phyloP scores from a whole-genome alignment of 2,888 invertebrate genomes.

The Noctua janthe region DNA sequence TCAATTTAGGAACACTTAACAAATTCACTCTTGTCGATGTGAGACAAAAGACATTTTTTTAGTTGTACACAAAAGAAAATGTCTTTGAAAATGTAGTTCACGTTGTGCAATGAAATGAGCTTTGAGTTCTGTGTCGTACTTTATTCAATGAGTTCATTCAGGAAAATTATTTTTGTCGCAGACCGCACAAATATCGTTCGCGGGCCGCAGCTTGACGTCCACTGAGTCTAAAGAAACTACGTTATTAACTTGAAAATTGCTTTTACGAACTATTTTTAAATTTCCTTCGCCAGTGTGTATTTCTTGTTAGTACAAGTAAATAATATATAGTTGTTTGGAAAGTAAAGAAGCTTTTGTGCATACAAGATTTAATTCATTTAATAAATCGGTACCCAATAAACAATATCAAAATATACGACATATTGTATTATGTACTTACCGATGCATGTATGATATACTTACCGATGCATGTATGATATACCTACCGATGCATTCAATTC shows the following conservation, averaged over 20 bases:
- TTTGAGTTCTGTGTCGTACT: no score
- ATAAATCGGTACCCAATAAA: not conserved
- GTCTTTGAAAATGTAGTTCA: no score
- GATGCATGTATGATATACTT: no score
- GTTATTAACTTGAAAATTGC: not conserved
- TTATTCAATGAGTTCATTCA: no score
- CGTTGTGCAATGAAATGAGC: no score
- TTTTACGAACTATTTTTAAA: not conserved
- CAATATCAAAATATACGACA: not conserved
- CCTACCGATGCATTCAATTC: not conserved
- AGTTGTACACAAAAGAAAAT: not conserved
- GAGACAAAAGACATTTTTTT: not conserved
- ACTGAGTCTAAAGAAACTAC: not conserved
- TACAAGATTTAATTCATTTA: not conserved
- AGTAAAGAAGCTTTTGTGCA: not conserved
- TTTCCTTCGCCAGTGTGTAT: not conserved
- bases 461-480: no score
- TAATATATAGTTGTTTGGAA: not conserved
- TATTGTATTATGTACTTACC: no score
- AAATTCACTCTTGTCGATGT: not conserved
- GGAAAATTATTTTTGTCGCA: no score
- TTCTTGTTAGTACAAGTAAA: not conserved
- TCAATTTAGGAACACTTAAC: not conserved
- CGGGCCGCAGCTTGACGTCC: no score
- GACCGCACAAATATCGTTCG: no score